Evolutionary conservation across 2,797 vertebrate genomes (phyloP), one percentile per base, ranked within the genome.

Genomic region (Melanotaenia parkinsoni): DNA sequence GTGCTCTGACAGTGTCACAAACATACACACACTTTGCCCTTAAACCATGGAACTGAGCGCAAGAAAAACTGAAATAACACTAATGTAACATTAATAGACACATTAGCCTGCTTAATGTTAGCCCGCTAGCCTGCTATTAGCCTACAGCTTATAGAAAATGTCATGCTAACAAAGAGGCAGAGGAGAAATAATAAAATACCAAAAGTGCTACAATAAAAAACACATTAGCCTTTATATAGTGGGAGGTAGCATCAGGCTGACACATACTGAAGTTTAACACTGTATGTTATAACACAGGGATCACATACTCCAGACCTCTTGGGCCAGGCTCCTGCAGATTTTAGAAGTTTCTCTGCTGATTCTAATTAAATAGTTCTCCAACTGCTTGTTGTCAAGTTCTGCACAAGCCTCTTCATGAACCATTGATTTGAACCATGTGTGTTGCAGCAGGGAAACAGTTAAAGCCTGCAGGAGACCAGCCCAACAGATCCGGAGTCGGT

Each of bases 11-110:
- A 50, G 58, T 63, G 38, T 84, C 64, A 79, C 58, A 67, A 59
- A 75, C 63, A 58, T 43, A 65, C 67, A 57, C 77, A 70, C 73
- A 79, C 38, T 50, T 79, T 91, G 87, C 87, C 91, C 92, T 89
- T 75, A 92, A 92, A 92, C 90, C 89, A 86, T 85, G 82, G 83
- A 90, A 91, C 89, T 87, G 89, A 92, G 82, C 16, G 62, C 64
- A 77, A 87, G 74, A 69, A 82, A 85, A 87, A 85, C 80, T 84
- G 84, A 89, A 93, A 90, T 87, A 91, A 90, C 86, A 77, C 87
- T 91, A 92, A 93, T 90, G 81, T 87, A 86, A 90, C 90, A 85
- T 92, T 92, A 92, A 91, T 87, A 91, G 90, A 87, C 76, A 85
- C 89, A 92, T 92, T 92, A 93, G 88, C 82, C 75, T 72, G 60